Percentiles rank a stretch among this genome's conserved stretches.
Evolutionary conservation across 2,797 vertebrate species (phyloP).

Genomic region (Epinephelus coioides): DNA sequence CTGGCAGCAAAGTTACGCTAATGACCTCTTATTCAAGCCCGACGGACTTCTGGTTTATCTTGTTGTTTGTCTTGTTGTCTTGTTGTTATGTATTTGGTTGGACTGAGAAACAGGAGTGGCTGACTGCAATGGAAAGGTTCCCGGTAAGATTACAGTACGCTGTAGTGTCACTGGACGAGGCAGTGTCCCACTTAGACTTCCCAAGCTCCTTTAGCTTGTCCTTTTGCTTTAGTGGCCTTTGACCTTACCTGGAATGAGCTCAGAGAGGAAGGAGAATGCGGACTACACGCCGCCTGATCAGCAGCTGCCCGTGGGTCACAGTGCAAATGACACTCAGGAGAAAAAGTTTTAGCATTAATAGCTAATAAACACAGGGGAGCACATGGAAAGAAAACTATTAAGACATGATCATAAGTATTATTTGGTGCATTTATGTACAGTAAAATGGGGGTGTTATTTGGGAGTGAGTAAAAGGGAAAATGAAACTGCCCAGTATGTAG

Average conservation of each 20-base stretch:
- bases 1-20: constrained; percentile 45
- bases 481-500: not conserved
- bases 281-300: not conserved
- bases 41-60: constrained; percentile 27
- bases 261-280: constrained; percentile 12
- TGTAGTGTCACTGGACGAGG: constrained; percentile 56
- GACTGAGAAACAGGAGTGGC: constrained; percentile 55
- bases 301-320: constrained; percentile 13
- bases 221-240: constrained; percentile 63
- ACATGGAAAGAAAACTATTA: not conserved
- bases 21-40: constrained; percentile 37
- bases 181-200: constrained; percentile 55
- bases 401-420: not conserved
- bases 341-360: not conserved
- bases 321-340: constrained; percentile 8
- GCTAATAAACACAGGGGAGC: not conserved
- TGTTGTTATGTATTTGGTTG: constrained; percentile 58
- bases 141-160: constrained; percentile 71
- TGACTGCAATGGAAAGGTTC: constrained; percentile 67
- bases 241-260: constrained; percentile 58
- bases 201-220: constrained; percentile 58
- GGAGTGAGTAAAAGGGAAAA: constrained; percentile 21
- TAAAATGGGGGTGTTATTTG: not conserved
- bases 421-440: not conserved
- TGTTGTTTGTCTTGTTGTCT: constrained; percentile 45